phyloP scores from a whole-genome alignment of 2,113 vertebrate genomes.

The Apteryx owenii region DNA sequence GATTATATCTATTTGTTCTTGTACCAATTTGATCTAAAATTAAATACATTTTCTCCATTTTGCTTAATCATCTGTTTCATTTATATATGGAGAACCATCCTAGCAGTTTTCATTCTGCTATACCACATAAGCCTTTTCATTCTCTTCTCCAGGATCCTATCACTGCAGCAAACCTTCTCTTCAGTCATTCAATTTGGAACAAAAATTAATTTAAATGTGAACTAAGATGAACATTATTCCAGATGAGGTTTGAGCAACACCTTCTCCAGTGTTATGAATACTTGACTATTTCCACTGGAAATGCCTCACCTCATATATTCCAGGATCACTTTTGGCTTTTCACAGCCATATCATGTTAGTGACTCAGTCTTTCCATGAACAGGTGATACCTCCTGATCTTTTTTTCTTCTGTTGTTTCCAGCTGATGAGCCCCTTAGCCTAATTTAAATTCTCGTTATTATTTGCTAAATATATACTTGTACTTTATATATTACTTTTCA shows the following conservation, averaged over 20 bases:
- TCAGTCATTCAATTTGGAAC: not conserved
- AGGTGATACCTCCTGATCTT: not conserved
- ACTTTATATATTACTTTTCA: not conserved
- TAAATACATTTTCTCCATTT: not conserved
- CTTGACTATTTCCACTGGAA: conserved; percentile 36
- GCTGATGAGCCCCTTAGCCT: not conserved
- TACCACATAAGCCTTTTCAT: not conserved
- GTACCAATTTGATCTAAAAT: not conserved
- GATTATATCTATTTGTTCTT: not conserved
- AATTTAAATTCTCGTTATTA: not conserved
- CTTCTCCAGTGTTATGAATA: not conserved
- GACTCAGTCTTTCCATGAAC: not conserved
- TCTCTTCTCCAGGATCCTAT: not conserved
- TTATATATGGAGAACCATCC: not conserved
- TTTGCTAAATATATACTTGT: not conserved
- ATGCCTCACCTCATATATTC: not conserved
- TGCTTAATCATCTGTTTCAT: not conserved
- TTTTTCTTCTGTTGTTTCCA: not conserved
- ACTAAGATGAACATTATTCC: conserved; percentile 28
- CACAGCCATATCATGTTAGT: not conserved
- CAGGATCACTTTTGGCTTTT: conserved; percentile 18
- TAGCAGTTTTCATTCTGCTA: not conserved
- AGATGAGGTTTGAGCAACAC: not conserved
- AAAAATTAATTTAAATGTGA: conserved; percentile 22
- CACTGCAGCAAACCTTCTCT: not conserved